Base-by-base conservation (phyloP, 2,888 invertebrate genomes). In the Hirtodrosophila trivittata region DNA sequence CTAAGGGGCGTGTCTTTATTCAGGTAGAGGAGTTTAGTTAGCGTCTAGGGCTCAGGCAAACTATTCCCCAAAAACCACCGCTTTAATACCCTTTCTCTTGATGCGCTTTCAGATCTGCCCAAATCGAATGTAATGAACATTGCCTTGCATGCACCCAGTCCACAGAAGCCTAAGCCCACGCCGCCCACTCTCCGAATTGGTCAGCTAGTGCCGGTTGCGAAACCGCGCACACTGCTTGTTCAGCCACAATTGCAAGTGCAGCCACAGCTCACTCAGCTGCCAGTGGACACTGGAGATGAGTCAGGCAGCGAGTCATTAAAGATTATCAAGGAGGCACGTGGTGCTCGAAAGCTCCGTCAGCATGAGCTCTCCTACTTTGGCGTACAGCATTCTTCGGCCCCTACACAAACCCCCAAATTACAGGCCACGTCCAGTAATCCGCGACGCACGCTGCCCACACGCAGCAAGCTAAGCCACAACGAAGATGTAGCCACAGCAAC, bases 281-380 rank as follows among this genome's bases (percentile, higher is more conserved):
- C 41, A 0, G 37, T 60, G 9, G 78, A 75, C 14, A 68, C 60
- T n/a, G 69, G 55, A 1, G 77, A 77, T 0, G 87, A 82, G 5
- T 68, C 75, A 6, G 49, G 67, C 55, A 69, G 65, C 42, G 88
- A 88, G 18, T 81, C 90, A 3, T 47, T 90, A 0, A 89, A 89
- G 60, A 89, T 89, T 42, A 81, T 89, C 14, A 87, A 88, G 63
- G 90, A 89, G 57, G 88, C 90, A 26, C 90, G 91, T 10, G 91
- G 91, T 10, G 89, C 91, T 42, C 89, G 93, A 68, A 92, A 93
- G 87, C 89, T 93, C 35, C 91, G 92, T 60, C 92, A 93, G 38
- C 93, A 92, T 66, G 93, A 93, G 77, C 89, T 93, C 41, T 92
- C 93, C 59, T 93, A 92, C 82, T 93, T 93, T 75, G 93, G 93